Base-by-base conservation (phyloP, 1,140 invertebrate genomes). In the Sitodiplosis mosellana region DNA sequence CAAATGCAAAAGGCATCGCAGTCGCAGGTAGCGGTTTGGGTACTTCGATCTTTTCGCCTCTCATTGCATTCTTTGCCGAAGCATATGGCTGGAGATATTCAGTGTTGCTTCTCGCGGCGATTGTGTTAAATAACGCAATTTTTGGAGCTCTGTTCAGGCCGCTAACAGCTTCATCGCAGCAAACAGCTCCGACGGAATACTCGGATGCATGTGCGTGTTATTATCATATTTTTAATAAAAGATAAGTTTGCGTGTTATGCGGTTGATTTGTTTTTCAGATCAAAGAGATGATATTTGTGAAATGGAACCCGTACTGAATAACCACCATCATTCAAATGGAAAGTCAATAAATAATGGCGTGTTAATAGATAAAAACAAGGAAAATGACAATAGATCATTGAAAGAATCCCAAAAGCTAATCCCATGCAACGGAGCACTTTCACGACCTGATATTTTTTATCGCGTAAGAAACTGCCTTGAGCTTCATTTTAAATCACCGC, bases 11-110 rank as follows among this genome's bases (percentile, higher is more conserved):
- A 19, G 69, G 69, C 11, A 91, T 98, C 20, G 91, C 91, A 0
- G 90, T 96, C 0, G 94, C 89, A 55, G 91, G 91, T 2, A 92
- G 89, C 5, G 87, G 87, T 3, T 71, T 91, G 12, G 87, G 87
- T 18, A 90, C 85, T 14, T 82, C 89, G 57, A 60, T 88, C 2
- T 82, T 90, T 56, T 80, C 87, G 1, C 85, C 85, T 0, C 65
- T 87, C 2, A 79, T 78, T n/a, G 71, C 77, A 50, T 63, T 61
- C 37, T 64, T 88, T 8, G 73, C 87, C 12, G 53, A 59, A 0
- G 59, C 56, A 18, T 82, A 74, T 53, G 75, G 75, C 44, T 86
- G 82, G 81, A 68, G 78, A 45, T 78, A 76, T 2, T 70, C 86
- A 0, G 76, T 93, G 66, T 63, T 89, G 0, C 80, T 94, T 21